Evolutionary conservation across 2,113 vertebrate genomes (phyloP), one percentile per base, ranked within the genome.

Genomic region (Phocoena phocoena): DNA sequence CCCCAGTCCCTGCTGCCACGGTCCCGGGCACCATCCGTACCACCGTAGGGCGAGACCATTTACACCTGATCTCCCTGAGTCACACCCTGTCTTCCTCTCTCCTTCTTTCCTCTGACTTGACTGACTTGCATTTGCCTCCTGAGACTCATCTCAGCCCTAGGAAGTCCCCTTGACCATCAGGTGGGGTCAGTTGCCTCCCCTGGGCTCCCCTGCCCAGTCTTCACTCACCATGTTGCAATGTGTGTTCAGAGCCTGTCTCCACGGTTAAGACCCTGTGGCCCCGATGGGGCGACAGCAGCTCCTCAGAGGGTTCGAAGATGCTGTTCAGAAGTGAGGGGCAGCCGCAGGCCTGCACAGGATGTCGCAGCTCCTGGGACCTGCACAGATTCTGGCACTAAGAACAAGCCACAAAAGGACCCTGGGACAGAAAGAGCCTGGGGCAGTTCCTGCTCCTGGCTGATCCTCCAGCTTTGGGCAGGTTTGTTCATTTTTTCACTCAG

Each of bases 241-340:
- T 93, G n/a, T 44, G 3, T 36, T 88, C 36, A 6, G 44, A 50
- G 70, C 28, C 28, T 8, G 4, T 8, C 58, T 79, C 55, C 10
- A 14, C 0, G 0, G 67, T 13, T 8, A 55, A 67, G 38, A 7
- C 41, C 68, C 20, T 38, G 33, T 1, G 11, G 33, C 33, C 17
- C 13, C 2, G 11, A 41, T 25, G 9, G 14, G 23, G 18, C 47
- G 73, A 81, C 2, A n/a, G 50, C 11, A 84, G 50, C 26, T 53
- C 82, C 33, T 60, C n/a, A 15, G 26, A 6, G 50, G 79, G n/a
- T n/a, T 44, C 23, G 6, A n/a, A 23, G 41, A 38, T 26, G 31
- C 41, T n/a, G 38, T 70, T 81, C 31, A 44, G 73, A 79, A 41
- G 33, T 1, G 1, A 83, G 25, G 28, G 18, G 55, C 1, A 0